Conservation (phyloP, 2,888 invertebrate genomes). For the Bibio marci region DNA sequence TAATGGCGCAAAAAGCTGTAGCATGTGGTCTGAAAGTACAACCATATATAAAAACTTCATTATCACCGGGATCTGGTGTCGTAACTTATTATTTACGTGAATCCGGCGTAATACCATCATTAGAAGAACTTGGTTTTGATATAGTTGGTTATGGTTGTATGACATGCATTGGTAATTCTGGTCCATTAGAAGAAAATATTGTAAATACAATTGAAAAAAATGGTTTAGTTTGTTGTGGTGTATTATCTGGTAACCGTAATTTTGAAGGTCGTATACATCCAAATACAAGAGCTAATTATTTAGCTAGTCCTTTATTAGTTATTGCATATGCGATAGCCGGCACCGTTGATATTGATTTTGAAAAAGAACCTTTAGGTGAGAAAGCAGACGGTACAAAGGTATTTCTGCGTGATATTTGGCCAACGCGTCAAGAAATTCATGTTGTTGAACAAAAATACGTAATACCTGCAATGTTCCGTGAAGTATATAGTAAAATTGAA, state of each 20-base stretch:
- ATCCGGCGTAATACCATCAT: conserved; percentile 77
- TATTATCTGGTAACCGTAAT: conserved; percentile 93
- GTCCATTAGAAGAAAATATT: conserved; percentile 83
- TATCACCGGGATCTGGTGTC: conserved; percentile 91
- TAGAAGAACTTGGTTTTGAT: conserved; percentile 78
- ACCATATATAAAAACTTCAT: conserved; percentile 91
- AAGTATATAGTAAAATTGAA: conserved; percentile 66
- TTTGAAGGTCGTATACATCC: conserved; percentile 98
- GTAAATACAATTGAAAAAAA: conserved; percentile 87
- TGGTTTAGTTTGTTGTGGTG: conserved; percentile 86
- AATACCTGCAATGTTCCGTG: conserved; percentile 92
- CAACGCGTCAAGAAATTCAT: conserved; percentile 77
- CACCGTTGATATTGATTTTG: conserved; percentile 87
- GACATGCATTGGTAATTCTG: conserved; percentile 99
- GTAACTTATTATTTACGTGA: conserved; percentile 46
- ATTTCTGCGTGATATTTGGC: conserved; percentile 92
- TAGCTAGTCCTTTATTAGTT: conserved; percentile 92
- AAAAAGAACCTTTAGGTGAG: conserved; percentile 59
- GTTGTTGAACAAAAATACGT: conserved; percentile 73
- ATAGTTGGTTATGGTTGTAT: conserved; percentile 98
- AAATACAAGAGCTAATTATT: conserved; percentile 88
- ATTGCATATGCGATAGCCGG: conserved; percentile 97
- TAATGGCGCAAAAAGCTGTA: conserved; percentile 87
- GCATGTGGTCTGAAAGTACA: conserved; percentile 73
- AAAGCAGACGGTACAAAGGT: conserved; percentile 54